Conservation (phyloP, 2,888 invertebrate species). For the Latheticus oryzae region DNA sequence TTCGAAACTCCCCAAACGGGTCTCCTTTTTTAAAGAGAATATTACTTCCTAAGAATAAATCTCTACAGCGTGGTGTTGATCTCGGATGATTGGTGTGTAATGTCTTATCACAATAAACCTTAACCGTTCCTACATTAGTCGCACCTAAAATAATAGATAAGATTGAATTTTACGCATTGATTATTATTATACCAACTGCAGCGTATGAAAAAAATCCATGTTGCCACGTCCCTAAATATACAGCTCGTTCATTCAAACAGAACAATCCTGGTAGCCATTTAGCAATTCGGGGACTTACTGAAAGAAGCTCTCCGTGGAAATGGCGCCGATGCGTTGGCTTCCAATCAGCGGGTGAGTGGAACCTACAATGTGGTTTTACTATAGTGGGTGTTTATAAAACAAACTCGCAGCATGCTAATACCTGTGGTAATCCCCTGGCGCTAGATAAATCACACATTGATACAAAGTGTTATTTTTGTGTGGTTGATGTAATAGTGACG, state of each 20-base stretch:
- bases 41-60: slow-evolving; percentile 59
- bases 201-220: slow-evolving; percentile 98
- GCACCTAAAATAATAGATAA: too few relatives aligned
- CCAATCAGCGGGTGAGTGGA: slow-evolving; percentile 81
- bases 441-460: slow-evolving; percentile 95
- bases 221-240: slow-evolving; percentile 91
- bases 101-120: slow-evolving; percentile 86
- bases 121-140: slow-evolving; percentile 97
- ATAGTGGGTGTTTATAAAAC: too few relatives aligned
- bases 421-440: slow-evolving; percentile 98
- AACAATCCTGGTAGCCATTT: slow-evolving; percentile 91
- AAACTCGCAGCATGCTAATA: too few relatives aligned
- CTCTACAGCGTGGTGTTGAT: slow-evolving; percentile 53
- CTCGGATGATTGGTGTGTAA: slow-evolving; percentile 77
- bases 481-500: slow-evolving; percentile 70
- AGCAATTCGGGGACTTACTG: slow-evolving; percentile 92
- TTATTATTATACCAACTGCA: slow-evolving; percentile 88
- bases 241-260: slow-evolving; percentile 92
- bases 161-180: too few relatives aligned
- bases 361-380: slow-evolving; percentile 54
- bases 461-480: slow-evolving; percentile 77
- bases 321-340: slow-evolving; percentile 86
- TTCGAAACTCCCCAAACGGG: slow-evolving; percentile 94
- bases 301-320: slow-evolving; percentile 91
- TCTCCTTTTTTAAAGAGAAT: slow-evolving; percentile 79